A percentile compares a stretch with the other conserved stretches of the same genome.
phyloP scores from a whole-genome alignment of 2,888 invertebrate species.

The Gortyna flavago region DNA sequence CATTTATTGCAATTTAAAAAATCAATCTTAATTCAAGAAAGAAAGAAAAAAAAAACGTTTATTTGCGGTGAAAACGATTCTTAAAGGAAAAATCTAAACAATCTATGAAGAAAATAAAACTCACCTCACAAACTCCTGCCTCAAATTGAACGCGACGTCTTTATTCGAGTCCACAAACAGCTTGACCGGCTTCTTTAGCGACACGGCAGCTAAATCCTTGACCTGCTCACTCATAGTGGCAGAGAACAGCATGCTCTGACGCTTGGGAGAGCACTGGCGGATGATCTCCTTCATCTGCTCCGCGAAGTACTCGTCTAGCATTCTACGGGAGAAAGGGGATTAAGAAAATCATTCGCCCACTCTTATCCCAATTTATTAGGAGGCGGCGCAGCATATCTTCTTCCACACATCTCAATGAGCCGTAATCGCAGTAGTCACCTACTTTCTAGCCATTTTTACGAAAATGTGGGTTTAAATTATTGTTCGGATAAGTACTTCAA shows the following conservation, averaged over 20 bases:
- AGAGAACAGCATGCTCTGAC: conserved; percentile 99
- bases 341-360: background rate
- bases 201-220: conserved; percentile 97
- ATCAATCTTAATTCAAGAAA: too few relatives aligned
- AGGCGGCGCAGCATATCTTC: background rate
- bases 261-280: conserved; percentile 95
- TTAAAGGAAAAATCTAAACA: too few relatives aligned
- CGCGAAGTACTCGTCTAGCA: conserved; percentile 99
- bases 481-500: too few relatives aligned
- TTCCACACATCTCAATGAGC: too few relatives aligned
- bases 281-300: conserved; percentile 99
- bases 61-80: too few relatives aligned
- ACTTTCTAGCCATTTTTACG: too few relatives aligned
- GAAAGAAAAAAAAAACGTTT: too few relatives aligned
- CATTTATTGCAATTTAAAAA: too few relatives aligned
- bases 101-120: conserved; percentile 11
- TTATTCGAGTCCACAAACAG: conserved; percentile 99
- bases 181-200: conserved; percentile 97
- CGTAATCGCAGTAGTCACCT: too few relatives aligned
- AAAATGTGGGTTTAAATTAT: too few relatives aligned
- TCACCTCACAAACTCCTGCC: conserved; percentile 98
- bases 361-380: too few relatives aligned
- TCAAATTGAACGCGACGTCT: conserved; percentile 97
- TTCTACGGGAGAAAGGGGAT: background rate
- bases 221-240: conserved; percentile 99